Evolutionary conservation across 2,888 invertebrate genomes (phyloP), one percentile per base, ranked within the genome.

Genomic region (Eilema caniola): DNA sequence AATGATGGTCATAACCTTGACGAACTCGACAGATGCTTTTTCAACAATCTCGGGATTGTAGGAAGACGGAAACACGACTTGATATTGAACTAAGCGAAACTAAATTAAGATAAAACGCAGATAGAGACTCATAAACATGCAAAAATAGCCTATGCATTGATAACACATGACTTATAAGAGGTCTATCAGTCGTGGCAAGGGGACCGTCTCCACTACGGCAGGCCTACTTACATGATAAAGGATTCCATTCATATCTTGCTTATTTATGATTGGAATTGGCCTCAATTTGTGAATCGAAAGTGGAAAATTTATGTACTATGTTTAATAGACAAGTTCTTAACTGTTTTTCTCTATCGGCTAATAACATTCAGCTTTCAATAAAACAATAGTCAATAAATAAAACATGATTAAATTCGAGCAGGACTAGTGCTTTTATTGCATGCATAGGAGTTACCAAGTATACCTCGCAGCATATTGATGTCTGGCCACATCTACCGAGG

Each of bases 231-330:
- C 67, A 60, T 60, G 28, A 68, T 75, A 71, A 79, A 79, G 61
- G 53, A 73, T 77, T 80, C 75, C 80, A 62, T 77, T 74, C 28
- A 33, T 69, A 66, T 16, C 62, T 72, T 53, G 56, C 65, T 74
- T 69, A 63, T 69, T 66, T 60, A 61, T 20, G 69, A 41, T 62
- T 60, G 63, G 70, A 76, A 72, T 66, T 59, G 37, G 23, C 73
- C 66, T 53, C 53, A 53, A n/a, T 53, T 53, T 20, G 16, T 25
- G 25, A 68, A 16, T 37, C 53, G 25, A 62, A 53, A 62, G 7
- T 12, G 23, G 16, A 33, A 62, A 11, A 33, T 16, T 16, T n/a
- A 68, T n/a, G 10, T n/a, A 53, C 20, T 2, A 8, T 53, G n/a
- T 53, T 10, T 10, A n/a, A n/a, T n/a, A 37, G 33, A 37, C 33